These are phyloP conservation scores for Penaeus vannamei DNA, from an alignment of 1,140 invertebrate genomes.

Conservation along the genomic window DNA sequence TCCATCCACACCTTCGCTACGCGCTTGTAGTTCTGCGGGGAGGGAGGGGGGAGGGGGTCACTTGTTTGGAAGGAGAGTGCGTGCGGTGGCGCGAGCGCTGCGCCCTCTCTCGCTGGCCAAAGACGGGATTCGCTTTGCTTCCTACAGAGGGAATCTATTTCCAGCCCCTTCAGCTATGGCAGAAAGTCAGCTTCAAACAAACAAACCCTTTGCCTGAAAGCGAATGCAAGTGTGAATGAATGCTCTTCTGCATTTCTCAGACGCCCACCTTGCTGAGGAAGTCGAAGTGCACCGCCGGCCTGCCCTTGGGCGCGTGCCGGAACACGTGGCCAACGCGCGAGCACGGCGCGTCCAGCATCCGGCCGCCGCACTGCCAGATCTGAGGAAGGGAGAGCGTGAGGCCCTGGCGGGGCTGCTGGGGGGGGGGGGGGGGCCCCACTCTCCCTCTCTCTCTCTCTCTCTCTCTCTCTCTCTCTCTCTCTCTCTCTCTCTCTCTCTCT, in stretches of 20 bases:
- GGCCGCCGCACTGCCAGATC: slow-evolving; percentile 79
- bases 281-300: slow-evolving; percentile 73
- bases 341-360: slow-evolving; percentile 79
- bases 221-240: too few relatives aligned
- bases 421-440: too few relatives aligned
- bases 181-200: too few relatives aligned
- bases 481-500: too few relatives aligned
- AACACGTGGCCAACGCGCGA: slow-evolving; percentile 78
- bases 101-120: too few relatives aligned
- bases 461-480: too few relatives aligned
- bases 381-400: slow-evolving; percentile 68
- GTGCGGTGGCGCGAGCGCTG: too few relatives aligned
- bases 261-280: slow-evolving; percentile 58
- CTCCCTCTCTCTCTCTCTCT: background rate
- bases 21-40: slow-evolving; percentile 75
- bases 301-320: slow-evolving; percentile 75
- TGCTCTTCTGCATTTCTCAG: background rate
- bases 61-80: background rate
- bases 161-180: too few relatives aligned
- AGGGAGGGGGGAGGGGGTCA: slow-evolving; percentile 68
- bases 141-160: too few relatives aligned
- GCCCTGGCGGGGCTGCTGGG: background rate
- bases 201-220: too few relatives aligned
- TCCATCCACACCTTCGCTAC: slow-evolving; percentile 81
- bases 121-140: too few relatives aligned